Evolutionary conservation across 2,888 invertebrate species (phyloP).

Genomic region (Hedychridium roseum): DNA sequence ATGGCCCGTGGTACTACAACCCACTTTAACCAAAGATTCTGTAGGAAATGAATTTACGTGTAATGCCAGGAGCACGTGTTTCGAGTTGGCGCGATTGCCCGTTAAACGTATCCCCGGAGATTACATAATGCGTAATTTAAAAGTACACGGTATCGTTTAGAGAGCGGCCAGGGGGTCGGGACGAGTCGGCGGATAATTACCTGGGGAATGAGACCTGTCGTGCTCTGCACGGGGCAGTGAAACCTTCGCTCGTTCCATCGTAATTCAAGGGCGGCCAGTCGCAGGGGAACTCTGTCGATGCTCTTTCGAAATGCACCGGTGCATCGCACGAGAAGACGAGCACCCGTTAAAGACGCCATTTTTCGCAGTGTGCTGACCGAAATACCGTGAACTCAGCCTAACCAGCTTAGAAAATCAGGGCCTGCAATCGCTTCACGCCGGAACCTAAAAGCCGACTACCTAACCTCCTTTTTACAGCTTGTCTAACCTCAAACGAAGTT

Average conservation of each 20-base stretch:
- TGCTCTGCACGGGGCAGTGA: slow-evolving; percentile 33
- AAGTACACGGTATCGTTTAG: slow-evolving; percentile 11
- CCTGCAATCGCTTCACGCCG: too few relatives aligned
- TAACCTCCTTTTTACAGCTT: too few relatives aligned
- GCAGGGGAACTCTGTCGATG: slow-evolving; percentile 31
- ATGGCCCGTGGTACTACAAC: too few relatives aligned
- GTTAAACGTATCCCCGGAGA: too few relatives aligned
- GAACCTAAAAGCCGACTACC: too few relatives aligned
- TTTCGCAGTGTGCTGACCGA: too few relatives aligned
- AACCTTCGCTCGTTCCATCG: slow-evolving; percentile 34
- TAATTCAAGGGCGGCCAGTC: slow-evolving; percentile 22
- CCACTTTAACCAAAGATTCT: neutral
- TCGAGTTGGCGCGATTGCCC: slow-evolving; percentile 21
- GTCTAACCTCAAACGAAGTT: too few relatives aligned
- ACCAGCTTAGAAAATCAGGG: too few relatives aligned
- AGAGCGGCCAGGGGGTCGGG: neutral
- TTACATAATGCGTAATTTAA: slow-evolving; percentile 43
- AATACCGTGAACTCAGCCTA: too few relatives aligned
- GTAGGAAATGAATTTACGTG: neutral
- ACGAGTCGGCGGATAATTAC: slow-evolving; percentile 35
- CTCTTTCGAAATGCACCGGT: slow-evolving; percentile 47
- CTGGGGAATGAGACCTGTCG: slow-evolving; percentile 35
- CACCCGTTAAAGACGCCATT: slow-evolving; percentile 57
- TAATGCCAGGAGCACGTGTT: neutral
- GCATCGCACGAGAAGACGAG: slow-evolving; percentile 50